Evolutionary conservation across 1,140 invertebrate genomes (phyloP).

Genomic region (Pteromalus puparum): DNA sequence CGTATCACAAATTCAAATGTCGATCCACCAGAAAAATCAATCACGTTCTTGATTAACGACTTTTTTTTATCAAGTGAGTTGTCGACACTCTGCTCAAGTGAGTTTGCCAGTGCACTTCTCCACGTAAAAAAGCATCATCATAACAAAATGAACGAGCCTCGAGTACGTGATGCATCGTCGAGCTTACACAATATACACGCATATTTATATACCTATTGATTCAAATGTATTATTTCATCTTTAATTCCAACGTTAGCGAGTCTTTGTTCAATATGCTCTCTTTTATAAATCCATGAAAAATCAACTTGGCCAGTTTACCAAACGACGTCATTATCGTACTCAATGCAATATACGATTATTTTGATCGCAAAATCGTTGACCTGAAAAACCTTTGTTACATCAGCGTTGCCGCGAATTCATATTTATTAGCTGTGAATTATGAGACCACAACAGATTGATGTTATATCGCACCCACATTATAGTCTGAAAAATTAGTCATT

Average conservation of each 20-base stretch:
- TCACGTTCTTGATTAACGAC: not conserved
- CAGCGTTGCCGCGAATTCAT: too few species aligned
- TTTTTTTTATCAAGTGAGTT: not conserved
- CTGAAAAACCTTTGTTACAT: too few species aligned
- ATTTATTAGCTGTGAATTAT: not conserved
- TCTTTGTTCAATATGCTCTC: not conserved
- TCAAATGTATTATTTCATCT: not conserved
- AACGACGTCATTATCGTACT: not conserved
- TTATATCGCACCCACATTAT: not conserved
- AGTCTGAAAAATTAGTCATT: too few species aligned
- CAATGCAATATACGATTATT: too few species aligned
- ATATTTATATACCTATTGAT: conserved; percentile 2
- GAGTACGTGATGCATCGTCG: not conserved
- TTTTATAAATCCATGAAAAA: not conserved
- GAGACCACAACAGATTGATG: not conserved
- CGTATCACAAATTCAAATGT: not conserved
- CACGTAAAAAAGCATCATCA: not conserved
- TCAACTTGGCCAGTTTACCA: not conserved
- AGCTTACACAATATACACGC: not conserved
- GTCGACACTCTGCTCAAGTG: not conserved
- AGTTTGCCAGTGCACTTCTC: not conserved
- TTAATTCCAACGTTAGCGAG: not conserved
- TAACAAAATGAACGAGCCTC: not conserved
- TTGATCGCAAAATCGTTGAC: too few species aligned
- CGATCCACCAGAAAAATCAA: not conserved